Evolutionary conservation across 2,113 vertebrate species (phyloP).

Genomic region (Eleginops maclovinus): DNA sequence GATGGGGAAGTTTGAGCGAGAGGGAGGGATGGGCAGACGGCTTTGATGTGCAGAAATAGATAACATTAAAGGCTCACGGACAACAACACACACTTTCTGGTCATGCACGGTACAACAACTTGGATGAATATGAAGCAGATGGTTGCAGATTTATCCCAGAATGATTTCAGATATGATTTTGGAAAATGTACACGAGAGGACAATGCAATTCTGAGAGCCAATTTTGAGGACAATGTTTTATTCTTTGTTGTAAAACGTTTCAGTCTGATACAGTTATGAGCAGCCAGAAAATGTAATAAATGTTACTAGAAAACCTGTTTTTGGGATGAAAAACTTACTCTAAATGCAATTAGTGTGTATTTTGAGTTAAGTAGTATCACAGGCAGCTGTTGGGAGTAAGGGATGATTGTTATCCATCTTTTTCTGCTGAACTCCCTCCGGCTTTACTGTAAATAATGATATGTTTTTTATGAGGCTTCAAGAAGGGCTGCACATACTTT

Average conservation of each 20-base stretch:
- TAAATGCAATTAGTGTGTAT: neutral
- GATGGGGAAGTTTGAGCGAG: slow-evolving; percentile 49
- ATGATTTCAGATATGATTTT: slow-evolving; percentile 9
- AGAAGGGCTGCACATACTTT: neutral
- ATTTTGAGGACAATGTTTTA: slow-evolving; percentile 2
- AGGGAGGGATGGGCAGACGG: slow-evolving; percentile 28
- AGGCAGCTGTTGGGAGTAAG: neutral
- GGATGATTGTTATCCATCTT: slow-evolving; percentile 32
- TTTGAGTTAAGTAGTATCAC: neutral
- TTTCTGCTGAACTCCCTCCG: neutral
- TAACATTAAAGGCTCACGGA: slow-evolving; percentile 63
- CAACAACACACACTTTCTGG: slow-evolving; percentile 44
- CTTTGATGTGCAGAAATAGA: slow-evolving; percentile 77
- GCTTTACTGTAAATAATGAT: slow-evolving; percentile 27
- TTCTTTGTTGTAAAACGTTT: neutral
- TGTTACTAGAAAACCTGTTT: too few species aligned
- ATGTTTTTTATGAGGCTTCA: slow-evolving; percentile 12
- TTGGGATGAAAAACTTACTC: neutral
- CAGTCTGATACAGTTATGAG: neutral
- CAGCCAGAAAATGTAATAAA: neutral
- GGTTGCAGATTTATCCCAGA: slow-evolving; percentile 18
- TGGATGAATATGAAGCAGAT: slow-evolving; percentile 42
- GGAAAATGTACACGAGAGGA: slow-evolving; percentile 13
- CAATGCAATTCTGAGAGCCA: slow-evolving; percentile 1
- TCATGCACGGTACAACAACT: slow-evolving; percentile 14